Evolutionary conservation across 2,113 vertebrate species (phyloP).

Genomic region (Pachyramphus minor): DNA sequence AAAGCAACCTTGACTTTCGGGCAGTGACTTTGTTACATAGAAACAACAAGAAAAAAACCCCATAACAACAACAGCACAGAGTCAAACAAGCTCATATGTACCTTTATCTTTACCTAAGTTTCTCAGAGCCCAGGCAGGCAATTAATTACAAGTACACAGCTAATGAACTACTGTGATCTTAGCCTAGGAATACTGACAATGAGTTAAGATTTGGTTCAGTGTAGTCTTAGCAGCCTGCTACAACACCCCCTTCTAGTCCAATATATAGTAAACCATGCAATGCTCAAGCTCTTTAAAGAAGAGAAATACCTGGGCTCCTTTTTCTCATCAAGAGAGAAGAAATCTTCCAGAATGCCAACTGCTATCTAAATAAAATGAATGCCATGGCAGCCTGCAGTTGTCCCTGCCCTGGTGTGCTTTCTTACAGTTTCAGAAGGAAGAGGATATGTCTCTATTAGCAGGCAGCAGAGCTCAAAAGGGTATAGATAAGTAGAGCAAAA

Average conservation of each 20-base stretch:
- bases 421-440: not conserved
- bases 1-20: not conserved
- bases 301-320: not conserved
- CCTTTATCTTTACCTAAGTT: not conserved
- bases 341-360: not conserved
- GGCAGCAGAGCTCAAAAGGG: not conserved
- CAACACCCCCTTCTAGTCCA: not conserved
- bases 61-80: not conserved
- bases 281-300: not conserved
- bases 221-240: not conserved
- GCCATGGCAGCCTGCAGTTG: not conserved
- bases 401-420: not conserved
- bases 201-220: not conserved
- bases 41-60: not conserved
- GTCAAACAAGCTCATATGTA: not conserved
- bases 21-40: not conserved
- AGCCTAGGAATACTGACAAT: accelerated
- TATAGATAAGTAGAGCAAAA: not conserved
- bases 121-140: not conserved
- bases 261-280: accelerated
- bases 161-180: not conserved
- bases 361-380: not conserved
- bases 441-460: not conserved
- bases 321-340: not conserved
- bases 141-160: not conserved